phyloP scores from a whole-genome alignment of 2,888 invertebrate genomes.

The Rhingia rostrata region DNA sequence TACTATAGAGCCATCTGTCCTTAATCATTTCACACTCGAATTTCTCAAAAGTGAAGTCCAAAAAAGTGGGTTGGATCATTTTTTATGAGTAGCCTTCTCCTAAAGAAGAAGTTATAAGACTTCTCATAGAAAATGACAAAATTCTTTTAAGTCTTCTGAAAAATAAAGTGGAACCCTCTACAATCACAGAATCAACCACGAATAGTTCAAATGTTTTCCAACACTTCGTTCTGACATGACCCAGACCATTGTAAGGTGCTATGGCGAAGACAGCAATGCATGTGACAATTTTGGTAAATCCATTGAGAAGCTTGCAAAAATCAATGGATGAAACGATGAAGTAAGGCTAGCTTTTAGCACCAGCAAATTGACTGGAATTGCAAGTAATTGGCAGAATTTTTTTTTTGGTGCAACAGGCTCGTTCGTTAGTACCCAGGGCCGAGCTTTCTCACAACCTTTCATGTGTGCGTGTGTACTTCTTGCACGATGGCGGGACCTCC shows the following conservation, averaged over 20 bases:
- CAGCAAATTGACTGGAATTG: conserved; percentile 29
- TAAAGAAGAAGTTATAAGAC: conserved; percentile 13
- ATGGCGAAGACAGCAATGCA: conserved; percentile 14
- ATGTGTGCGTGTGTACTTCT: no score
- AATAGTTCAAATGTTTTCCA: conserved; percentile 16
- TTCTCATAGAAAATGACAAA: conserved; percentile 18
- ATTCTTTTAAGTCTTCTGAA: conserved; percentile 5
- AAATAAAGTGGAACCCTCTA: conserved; percentile 6
- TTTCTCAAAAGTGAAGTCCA: conserved; percentile 18
- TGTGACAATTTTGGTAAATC: conserved; percentile 37
- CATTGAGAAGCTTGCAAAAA: no score
- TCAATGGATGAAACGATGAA: conserved; percentile 23
- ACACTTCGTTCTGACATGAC: conserved; percentile 34
- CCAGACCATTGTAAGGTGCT: no score
- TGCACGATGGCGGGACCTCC: no score
- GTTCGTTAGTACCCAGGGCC: no score
- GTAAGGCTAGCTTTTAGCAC: conserved; percentile 22
- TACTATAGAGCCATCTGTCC: conserved; percentile 8
- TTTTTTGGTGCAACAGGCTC: no score
- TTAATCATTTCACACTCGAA: conserved; percentile 21
- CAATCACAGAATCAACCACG: conserved; percentile 4
- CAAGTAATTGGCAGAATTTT: conserved; percentile 37
- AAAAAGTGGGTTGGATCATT: conserved; percentile 29
- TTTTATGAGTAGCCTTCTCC: conserved; percentile 9
- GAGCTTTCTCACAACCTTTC: no score